Conservation (phyloP, 1,140 invertebrate species). For the Stegodyphus mimosarum region DNA sequence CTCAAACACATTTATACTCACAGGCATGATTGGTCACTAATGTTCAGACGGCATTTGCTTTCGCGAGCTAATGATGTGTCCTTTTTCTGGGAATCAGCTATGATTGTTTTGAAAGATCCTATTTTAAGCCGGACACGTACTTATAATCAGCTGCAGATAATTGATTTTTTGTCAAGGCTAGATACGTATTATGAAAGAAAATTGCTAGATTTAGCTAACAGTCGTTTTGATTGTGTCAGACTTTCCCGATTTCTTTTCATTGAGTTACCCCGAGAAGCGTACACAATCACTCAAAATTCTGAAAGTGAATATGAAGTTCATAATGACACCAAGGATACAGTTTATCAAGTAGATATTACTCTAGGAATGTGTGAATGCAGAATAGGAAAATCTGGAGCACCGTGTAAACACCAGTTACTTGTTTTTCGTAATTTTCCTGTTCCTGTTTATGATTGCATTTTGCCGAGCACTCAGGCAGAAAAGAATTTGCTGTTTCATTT, state of each 20-base stretch:
- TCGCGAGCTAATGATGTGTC: constrained; percentile 20
- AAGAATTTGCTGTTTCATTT: constrained; percentile 28
- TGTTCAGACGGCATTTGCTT: constrained; percentile 28
- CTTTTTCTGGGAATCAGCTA: constrained; percentile 45
- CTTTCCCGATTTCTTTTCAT: constrained; percentile 44
- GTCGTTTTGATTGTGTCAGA: constrained; percentile 41
- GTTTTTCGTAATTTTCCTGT: constrained; percentile 50
- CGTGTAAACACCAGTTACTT: constrained; percentile 50
- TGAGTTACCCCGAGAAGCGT: constrained; percentile 44
- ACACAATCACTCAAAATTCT: constrained; percentile 53
- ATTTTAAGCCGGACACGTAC: constrained; percentile 44
- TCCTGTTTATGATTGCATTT: constrained; percentile 45
- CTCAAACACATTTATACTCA: constrained; percentile 40
- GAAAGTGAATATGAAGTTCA: constrained; percentile 57
- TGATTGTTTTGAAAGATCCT: constrained; percentile 55
- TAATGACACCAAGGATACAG: constrained; percentile 55
- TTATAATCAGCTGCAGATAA: constrained; percentile 42
- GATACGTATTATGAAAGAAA: constrained; percentile 52
- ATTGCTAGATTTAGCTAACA: constrained; percentile 44
- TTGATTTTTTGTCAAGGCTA: constrained; percentile 49
- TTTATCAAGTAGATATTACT: constrained; percentile 45
- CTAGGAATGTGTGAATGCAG: constrained; percentile 54
- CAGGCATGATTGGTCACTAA: constrained; percentile 47
- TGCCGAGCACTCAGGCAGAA: constrained; percentile 27
- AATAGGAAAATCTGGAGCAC: constrained; percentile 36